Evolutionary conservation across 1,140 invertebrate species (phyloP).

Genomic region (Cyrtorhinus lividipennis): DNA sequence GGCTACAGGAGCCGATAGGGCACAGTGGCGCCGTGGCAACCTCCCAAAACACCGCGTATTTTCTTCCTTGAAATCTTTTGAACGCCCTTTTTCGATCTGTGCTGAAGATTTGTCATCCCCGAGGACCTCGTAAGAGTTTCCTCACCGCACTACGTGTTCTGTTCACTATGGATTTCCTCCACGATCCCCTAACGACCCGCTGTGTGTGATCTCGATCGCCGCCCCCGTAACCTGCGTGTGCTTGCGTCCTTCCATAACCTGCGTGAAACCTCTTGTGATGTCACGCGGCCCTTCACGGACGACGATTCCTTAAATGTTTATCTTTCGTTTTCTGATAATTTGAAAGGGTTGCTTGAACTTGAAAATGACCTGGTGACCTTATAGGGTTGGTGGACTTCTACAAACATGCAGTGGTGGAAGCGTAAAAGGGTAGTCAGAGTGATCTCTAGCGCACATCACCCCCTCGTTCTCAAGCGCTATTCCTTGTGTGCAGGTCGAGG

Average conservation of each 20-base stretch:
- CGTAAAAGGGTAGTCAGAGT: slow-evolving; percentile 22
- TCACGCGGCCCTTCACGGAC: no score
- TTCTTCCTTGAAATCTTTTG: not conserved
- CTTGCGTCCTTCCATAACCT: not conserved
- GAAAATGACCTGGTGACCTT: not conserved
- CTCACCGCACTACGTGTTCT: not conserved
- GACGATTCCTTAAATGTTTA: no score
- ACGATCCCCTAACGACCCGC: not conserved
- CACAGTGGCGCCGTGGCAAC: slow-evolving; percentile 4
- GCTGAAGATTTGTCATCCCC: not conserved
- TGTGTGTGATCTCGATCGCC: no score
- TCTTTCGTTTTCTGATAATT: not conserved
- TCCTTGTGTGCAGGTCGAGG: slow-evolving; percentile 13
- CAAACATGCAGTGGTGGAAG: slow-evolving; percentile 26
- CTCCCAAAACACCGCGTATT: not conserved
- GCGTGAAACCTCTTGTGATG: not conserved
- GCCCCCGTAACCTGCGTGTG: not conserved
- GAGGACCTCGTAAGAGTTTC: not conserved
- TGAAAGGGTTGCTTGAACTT: not conserved
- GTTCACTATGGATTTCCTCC: not conserved
- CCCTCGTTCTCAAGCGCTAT: slow-evolving; percentile 22
- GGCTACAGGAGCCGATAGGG: not conserved
- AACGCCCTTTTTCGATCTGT: not conserved
- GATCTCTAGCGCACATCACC: slow-evolving; percentile 24
- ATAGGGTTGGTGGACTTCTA: not conserved